Conservation (phyloP, 2,888 invertebrate genomes). For the Lordiphosa fenestrarum region DNA sequence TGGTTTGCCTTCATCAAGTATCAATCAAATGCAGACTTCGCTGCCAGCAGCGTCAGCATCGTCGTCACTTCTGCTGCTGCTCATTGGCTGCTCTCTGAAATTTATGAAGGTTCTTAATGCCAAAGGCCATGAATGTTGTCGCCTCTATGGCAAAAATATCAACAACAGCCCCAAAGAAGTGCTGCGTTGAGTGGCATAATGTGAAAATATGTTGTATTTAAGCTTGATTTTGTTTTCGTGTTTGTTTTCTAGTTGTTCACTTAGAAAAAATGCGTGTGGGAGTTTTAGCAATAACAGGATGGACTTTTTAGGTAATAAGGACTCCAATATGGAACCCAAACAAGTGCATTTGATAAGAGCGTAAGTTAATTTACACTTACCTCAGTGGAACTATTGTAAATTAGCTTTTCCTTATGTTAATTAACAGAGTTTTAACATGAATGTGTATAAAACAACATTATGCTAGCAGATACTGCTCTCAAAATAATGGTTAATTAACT, state of each 20-base stretch:
- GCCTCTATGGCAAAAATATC: slow-evolving; percentile 51
- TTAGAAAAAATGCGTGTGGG: slow-evolving; percentile 27
- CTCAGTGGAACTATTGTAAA: no score
- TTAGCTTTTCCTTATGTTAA: no score
- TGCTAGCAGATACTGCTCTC: no score
- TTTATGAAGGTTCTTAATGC: slow-evolving; percentile 70
- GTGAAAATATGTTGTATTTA: slow-evolving; percentile 23
- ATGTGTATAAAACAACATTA: no score
- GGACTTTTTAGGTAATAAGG: no score
- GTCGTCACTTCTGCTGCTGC: slow-evolving; percentile 13
- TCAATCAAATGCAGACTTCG: slow-evolving; percentile 66
- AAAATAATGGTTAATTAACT: no score
- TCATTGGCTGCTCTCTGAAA: slow-evolving; percentile 46
- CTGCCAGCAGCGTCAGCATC: slow-evolving; percentile 16
- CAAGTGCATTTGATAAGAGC: no score
- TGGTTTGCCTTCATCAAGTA: slow-evolving; percentile 50
- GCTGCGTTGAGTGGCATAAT: slow-evolving; percentile 38
- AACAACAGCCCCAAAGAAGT: slow-evolving; percentile 37
- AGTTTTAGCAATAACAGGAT: background rate
- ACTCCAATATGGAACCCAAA: no score
- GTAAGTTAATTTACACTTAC: no score
- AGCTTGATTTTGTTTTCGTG: slow-evolving; percentile 5
- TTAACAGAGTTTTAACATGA: no score
- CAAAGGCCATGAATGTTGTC: slow-evolving; percentile 68
- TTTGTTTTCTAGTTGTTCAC: slow-evolving; percentile 17